Evolutionary conservation across 2,113 vertebrate genomes (phyloP).

Genomic region (Eubucco bourcierii): DNA sequence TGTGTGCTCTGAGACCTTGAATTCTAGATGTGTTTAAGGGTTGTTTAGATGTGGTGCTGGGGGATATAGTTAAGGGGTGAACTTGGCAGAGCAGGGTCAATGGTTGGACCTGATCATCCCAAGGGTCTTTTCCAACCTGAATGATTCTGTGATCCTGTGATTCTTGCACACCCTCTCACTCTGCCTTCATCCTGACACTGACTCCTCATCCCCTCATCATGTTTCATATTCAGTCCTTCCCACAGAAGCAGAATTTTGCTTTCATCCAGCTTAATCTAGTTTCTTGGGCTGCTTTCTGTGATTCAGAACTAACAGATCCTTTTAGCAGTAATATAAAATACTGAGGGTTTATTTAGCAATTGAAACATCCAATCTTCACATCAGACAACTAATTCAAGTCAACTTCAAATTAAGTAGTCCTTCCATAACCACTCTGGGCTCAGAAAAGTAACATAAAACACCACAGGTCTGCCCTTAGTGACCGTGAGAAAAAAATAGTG

Average conservation of each 20-base stretch:
- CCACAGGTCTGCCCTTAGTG: neutral
- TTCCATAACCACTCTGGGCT: neutral
- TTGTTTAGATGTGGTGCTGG: too few relatives aligned
- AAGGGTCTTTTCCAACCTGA: too few relatives aligned
- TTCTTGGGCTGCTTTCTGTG: neutral
- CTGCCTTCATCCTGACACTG: neutral
- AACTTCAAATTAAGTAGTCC: neutral
- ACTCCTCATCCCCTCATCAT: neutral
- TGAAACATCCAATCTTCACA: neutral
- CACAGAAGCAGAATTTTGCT: neutral
- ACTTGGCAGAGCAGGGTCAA: too few relatives aligned
- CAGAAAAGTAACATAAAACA: neutral
- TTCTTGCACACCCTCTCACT: neutral
- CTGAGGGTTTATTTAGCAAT: neutral
- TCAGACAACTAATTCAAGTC: neutral
- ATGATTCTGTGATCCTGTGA: too few relatives aligned
- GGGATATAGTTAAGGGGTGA: too few relatives aligned
- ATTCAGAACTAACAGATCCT: neutral
- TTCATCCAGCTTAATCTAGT: neutral
- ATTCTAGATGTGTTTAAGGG: neutral
- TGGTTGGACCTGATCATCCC: too few relatives aligned
- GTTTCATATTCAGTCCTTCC: neutral
- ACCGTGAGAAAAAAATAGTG: neutral
- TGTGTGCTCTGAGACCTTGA: neutral
- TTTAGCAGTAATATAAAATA: neutral